Base-by-base conservation (phyloP, 2,888 invertebrate genomes). In the Scaptodrosophila latifasciaeformis region DNA sequence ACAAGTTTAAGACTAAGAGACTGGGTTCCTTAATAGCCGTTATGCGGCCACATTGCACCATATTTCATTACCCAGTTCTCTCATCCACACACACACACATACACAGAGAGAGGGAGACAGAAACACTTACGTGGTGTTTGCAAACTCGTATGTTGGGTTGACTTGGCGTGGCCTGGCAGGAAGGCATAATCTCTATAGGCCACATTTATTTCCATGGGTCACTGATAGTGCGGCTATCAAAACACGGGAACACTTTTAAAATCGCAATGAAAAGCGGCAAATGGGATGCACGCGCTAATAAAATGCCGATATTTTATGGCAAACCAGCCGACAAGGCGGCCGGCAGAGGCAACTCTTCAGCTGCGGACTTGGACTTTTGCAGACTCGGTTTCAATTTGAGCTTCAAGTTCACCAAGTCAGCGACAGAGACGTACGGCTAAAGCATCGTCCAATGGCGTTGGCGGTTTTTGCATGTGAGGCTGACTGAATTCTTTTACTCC, bases 231-330 rank as follows among this genome's bases (percentile, higher is more conserved):
- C 55, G 77, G 71, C 81, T 81, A 81, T 81, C 81, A 81, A 81
- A 82, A 81, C 81, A 81, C 71, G 82, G 79, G 81, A 81, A 81
- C 81, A 81, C 81, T 81, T 81, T 81, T 81, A 81, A 81, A 82
- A 81, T 76, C 79, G 76, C 79, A 80, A 80, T 78, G 76, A 80
- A 72, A 72, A 80, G 81, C 77, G 75, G 80, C 75, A 77, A 79
- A 77, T 77, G 74, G 78, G 69, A 72, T 76, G 78, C 75, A 79
- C 80, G 79, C 75, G 78, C 79, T 78, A 79, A 79, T 79, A 79
- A 79, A 79, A 78, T 79, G 76, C 67, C 74, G 78, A 80, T 80
- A 76, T 76, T 80, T 80, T 78, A 81, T 72, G 74, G 76, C 60
- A 39, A 34, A 19, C 40, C 29, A 40, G 45, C 18, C 37, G 37